Evolutionary conservation across 2,888 invertebrate species (phyloP), one percentile per base, ranked within the genome.

Genomic region (Eulithis prunata): DNA sequence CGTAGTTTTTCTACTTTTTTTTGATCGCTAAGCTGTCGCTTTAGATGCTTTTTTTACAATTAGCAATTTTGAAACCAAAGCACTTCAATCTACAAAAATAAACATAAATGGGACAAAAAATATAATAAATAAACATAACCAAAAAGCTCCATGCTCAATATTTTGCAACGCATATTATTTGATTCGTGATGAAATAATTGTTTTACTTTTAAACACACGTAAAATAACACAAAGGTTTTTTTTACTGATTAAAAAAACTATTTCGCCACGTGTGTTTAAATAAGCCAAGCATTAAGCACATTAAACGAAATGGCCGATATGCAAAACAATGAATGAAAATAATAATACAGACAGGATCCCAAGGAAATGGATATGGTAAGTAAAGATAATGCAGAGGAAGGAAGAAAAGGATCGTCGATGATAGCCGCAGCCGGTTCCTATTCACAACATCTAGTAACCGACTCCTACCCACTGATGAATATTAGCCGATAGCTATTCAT

Each of bases 371-470:
- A 78, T 60, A 81, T 81, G 57, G 79, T 66, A 74, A 21, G 76
- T 74, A 46, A 77, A 74, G 74, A 77, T 82, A 84, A 83, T 81
- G 85, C 86, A 84, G 77, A 80, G 91, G 82, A 67, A 72, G 89
- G 87, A 85, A 73, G 75, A 82, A 82, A 84, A 85, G 90, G 85
- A 82, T 87, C 84, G 85, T 89, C 88, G 91, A 91, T 90, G 90
- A 90, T 89, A 91, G 91, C 91, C 91, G 91, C 91, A 88, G 90
- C 89, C 91, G 89, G 88, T 89, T 86, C 90, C 89, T 90, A 87
- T 74, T 61, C 64, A 57, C 64, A 41, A 62, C 51, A 57, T 61
- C 51, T 63, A 63, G 53, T 56, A 41, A 60, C 43, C 71, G 53
- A 69, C 57, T 59, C 71, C 67, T 68, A 66, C 14, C 56, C 59